Base-by-base conservation (phyloP, 64 coral and sea anemone genomes). In the Stichodactyla helianthus region DNA sequence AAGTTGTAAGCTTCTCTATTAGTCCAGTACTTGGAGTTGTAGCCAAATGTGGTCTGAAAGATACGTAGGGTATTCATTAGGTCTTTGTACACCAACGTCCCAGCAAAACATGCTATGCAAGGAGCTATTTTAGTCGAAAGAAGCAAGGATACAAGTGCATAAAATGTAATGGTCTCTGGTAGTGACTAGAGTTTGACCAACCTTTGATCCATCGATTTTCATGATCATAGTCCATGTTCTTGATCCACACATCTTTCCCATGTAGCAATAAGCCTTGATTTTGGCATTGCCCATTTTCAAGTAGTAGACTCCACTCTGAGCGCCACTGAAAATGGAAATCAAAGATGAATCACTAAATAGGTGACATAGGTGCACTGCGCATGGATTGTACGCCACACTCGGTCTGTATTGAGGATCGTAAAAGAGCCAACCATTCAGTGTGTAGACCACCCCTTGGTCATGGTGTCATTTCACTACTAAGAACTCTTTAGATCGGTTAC, bases 31-130 rank as follows among this genome's bases (percentile, higher is more conserved):
- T 71, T 25, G 0, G 91, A 87, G 50, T 59, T 16, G 77, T 92
- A 92, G 14, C 59, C 10, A 20, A 92, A 92, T 20, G 91, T 92
- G 51, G 60, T 6, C 91, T 92, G 70, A 52, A 79, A 79, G 4
- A 60, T 44, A 44, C n/a, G 63, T n/a, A 68, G 6, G 8, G 19
- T 6, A 23, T 22, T 68, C 9, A 9, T 68, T 68, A 68, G 18
- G 19, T 22, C n/a, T 23, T 58, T 1, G 55, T 58, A 0, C 55
- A 11, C 55, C 14, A 5, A 58, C 9, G 55, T 9, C 8, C 9
- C 14, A 15, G 55, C 9, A 58, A 58, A 9, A 58, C 2, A 15
- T 11, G 14, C 5, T 11, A 9, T 9, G 14, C 14, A 58, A 58
- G 14, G 55, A 58, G 14, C 6, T 58, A 11, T 58, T 58, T 11